These are phyloP conservation scores for Phrynocephalus guinanensis DNA, from an alignment of 2,797 vertebrate genomes.

Conservation along the genomic window DNA sequence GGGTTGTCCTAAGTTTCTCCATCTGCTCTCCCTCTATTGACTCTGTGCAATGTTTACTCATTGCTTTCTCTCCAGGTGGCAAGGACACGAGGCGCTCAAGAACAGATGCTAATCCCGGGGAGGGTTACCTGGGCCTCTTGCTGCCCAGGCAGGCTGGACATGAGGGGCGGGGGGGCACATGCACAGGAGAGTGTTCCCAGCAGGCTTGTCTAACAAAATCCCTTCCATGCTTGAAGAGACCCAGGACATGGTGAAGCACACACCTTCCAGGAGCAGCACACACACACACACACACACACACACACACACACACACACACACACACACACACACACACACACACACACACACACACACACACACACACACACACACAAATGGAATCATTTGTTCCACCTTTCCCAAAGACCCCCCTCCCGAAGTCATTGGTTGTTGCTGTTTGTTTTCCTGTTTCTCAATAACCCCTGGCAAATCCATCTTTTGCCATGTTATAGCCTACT, in stretches of 20 bases:
- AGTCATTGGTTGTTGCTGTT: too few species aligned
- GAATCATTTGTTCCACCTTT: background rate
- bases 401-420: too few species aligned
- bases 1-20: slow-evolving; percentile 53
- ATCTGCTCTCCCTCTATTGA: slow-evolving; percentile 65
- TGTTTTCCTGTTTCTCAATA: too few species aligned
- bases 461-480: too few species aligned
- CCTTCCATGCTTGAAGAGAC: background rate
- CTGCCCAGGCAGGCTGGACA: background rate
- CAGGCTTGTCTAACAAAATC: background rate
- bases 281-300: too few species aligned
- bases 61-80: slow-evolving; percentile 32
- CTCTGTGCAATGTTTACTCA: slow-evolving; percentile 60
- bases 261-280: too few species aligned
- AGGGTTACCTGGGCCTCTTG: background rate
- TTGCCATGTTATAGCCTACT: too few species aligned
- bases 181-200: background rate
- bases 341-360: too few species aligned
- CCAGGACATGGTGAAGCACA: background rate
- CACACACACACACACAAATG: background rate
- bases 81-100: rapidly evolving
- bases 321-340: too few species aligned
- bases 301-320: too few species aligned
- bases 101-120: background rate
- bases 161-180: background rate